phyloP scores from a whole-genome alignment of 2,113 vertebrate genomes.

The Gymnorhina tibicen region DNA sequence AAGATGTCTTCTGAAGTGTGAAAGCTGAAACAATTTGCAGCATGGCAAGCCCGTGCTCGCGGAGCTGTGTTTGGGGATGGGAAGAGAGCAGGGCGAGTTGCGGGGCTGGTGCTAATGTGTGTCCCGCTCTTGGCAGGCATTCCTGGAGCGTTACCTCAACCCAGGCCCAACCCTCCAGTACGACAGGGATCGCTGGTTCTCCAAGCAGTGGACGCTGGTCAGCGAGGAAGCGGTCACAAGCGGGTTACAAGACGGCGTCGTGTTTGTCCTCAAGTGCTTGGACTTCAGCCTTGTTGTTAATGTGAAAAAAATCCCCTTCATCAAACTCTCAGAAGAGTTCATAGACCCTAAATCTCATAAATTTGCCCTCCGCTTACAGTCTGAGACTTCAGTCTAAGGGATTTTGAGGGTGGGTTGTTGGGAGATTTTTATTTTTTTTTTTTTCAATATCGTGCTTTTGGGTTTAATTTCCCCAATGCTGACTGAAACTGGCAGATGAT shows the following conservation, averaged over 20 bases:
- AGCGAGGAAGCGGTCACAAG: slow-evolving; percentile 79
- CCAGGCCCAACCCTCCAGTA: slow-evolving; percentile 78
- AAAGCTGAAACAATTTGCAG: background rate
- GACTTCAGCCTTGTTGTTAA: slow-evolving; percentile 81
- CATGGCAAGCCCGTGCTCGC: accelerated
- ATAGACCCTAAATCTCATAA: slow-evolving; percentile 81
- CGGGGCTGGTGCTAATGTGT: background rate
- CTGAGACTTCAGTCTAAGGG: slow-evolving; percentile 77
- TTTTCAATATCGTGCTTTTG: slow-evolving; percentile 40
- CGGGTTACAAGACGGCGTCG: slow-evolving; percentile 66
- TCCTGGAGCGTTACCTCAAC: slow-evolving; percentile 79
- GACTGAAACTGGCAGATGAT: slow-evolving; percentile 70
- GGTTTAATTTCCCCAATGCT: slow-evolving; percentile 54
- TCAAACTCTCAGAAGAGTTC: slow-evolving; percentile 80
- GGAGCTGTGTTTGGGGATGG: background rate
- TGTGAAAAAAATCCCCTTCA: slow-evolving; percentile 82
- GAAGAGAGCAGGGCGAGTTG: background rate
- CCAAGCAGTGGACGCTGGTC: slow-evolving; percentile 76
- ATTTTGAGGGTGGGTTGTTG: slow-evolving; percentile 30
- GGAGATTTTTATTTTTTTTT: background rate
- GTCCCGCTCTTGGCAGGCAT: slow-evolving; percentile 67
- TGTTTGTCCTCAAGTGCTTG: slow-evolving; percentile 78
- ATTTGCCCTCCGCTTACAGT: slow-evolving; percentile 77
- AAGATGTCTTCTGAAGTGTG: background rate
- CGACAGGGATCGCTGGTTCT: slow-evolving; percentile 75